Evolutionary conservation across 2,888 invertebrate genomes (phyloP), one percentile per base, ranked within the genome.

Genomic region (Chymomyza caudatula): DNA sequence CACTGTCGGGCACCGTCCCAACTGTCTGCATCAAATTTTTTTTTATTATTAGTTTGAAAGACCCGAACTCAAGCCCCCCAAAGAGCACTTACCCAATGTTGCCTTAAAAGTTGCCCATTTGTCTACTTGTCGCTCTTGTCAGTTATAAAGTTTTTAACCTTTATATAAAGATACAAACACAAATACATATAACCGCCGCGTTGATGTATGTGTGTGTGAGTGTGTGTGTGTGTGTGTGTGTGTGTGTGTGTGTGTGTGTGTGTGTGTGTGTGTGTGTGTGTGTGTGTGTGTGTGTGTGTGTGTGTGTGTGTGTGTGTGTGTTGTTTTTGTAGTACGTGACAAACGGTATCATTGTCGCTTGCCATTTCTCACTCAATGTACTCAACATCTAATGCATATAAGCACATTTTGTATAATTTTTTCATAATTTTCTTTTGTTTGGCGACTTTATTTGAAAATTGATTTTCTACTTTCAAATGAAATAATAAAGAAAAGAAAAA

Each of bases 111-210:
- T 65, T 71, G 62, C 52, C 44, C 71, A 71, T 71, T 71, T 71
- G 72, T 71, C 63, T 71, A 62, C 22, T 62, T 58, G 68, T 69
- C 58, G 60, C 65, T 63, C 64, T 71, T 69, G 73, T 71, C 64
- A 59, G 66, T 73, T 71, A 63, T 68, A 59, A 81, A 78, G 78
- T 78, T 81, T 67, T 72, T 74, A 68, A 69, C 67, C 71, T 81
- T 78, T 76, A 67, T 67, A 64, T 65, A 70, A 65, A 8, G 17
- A 47, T 47, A 47, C 19, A 15, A 3, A 0, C 8, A 47, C 1
- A 17, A 44, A 15, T 44, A 15, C 15, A 1, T 43, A 25, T 44
- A 44, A 4, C 0, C 11, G 5, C n/a, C n/a, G n/a, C n/a, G n/a
- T n/a, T n/a, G n/a, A n/a, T n/a, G n/a, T n/a, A n/a, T n/a, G n/a